A percentile compares a stretch with the other conserved stretches of the same genome.
phyloP scores from a whole-genome alignment of 2,888 invertebrate genomes.

The Trachelus troglodyta region DNA sequence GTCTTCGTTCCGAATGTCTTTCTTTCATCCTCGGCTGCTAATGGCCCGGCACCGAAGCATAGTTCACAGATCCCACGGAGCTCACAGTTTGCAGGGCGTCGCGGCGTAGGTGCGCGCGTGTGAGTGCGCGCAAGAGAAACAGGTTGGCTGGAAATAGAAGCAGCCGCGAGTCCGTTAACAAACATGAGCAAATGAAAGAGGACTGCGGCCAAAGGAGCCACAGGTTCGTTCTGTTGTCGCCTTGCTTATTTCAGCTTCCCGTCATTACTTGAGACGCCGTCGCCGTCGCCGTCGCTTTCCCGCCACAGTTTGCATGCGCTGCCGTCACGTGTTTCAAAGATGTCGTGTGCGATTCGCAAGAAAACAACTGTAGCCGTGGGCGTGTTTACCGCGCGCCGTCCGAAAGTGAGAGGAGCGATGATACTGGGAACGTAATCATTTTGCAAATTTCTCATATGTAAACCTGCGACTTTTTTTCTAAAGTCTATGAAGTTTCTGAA shows the following conservation, averaged over 20 bases:
- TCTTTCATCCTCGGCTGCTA: too few species aligned
- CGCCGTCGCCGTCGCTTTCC: background rate
- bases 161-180: conserved; percentile 19
- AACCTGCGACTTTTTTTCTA: too few species aligned
- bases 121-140: conserved; percentile 19
- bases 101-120: background rate
- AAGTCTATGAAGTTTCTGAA: too few species aligned
- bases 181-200: conserved; percentile 26
- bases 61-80: too few species aligned
- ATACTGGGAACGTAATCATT: too few species aligned
- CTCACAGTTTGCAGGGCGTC: background rate
- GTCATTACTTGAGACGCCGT: background rate
- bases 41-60: too few species aligned
- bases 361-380: conserved; percentile 3
- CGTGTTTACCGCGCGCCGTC: too few species aligned
- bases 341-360: conserved; percentile 38
- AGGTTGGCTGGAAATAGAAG: conserved; percentile 32
- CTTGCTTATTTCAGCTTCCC: background rate
- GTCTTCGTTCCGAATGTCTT: too few species aligned
- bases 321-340: background rate
- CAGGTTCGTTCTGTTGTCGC: background rate
- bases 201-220: conserved; percentile 4
- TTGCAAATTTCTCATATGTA: too few species aligned
- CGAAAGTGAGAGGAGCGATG: too few species aligned
- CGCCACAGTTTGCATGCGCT: background rate